A percentile compares a stretch with the other conserved stretches of the same genome.
Conservation (phyloP, 2,113 vertebrate species). For the Neopipo cinnamomea region DNA sequence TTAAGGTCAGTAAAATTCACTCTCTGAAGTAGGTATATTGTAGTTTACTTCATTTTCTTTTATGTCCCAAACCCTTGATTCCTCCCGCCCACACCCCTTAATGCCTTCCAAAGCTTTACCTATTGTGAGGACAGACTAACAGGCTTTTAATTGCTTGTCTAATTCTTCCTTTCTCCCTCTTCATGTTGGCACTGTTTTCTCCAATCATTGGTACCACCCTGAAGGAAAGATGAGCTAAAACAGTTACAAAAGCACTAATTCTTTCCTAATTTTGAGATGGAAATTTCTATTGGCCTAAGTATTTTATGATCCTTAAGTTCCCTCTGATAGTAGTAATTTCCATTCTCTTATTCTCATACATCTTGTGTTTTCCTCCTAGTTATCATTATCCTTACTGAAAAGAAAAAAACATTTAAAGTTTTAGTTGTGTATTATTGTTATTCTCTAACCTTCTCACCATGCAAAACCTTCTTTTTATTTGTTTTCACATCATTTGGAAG, state of each 20-base stretch:
- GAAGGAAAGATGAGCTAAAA: slow-evolving; percentile 19
- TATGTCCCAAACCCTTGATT: neutral
- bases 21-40: neutral
- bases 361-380: neutral
- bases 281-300: neutral
- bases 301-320: neutral
- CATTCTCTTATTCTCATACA: neutral
- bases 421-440: neutral
- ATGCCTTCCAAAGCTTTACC: neutral
- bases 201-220: neutral
- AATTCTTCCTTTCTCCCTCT: neutral
- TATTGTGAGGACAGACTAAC: neutral
- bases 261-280: neutral
- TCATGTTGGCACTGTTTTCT: neutral
- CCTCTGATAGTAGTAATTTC: neutral
- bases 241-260: neutral
- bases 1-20: neutral
- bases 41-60: neutral
- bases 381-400: neutral
- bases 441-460: neutral
- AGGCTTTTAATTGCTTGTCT: neutral
- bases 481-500: neutral
- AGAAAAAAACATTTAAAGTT: neutral
- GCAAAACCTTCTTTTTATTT: neutral
- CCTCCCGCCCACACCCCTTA: neutral